Evolutionary conservation across 2,113 vertebrate genomes (phyloP), one percentile per base, ranked within the genome.

Genomic region (Epinephelus moara): DNA sequence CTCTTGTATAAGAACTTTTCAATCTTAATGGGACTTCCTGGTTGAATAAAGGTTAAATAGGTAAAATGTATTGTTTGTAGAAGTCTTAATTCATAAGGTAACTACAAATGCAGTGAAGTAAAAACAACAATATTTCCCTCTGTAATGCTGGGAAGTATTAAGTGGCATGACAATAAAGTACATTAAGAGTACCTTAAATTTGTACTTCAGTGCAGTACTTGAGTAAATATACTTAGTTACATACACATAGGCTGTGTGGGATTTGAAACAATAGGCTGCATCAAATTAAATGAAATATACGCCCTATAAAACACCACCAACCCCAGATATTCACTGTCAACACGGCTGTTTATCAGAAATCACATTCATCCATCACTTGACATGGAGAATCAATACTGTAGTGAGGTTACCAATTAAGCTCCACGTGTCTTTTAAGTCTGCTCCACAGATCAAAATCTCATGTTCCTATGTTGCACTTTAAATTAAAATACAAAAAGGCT

Each of bases 351-450:
- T 79, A 89, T 75, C 27, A 74, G 56, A 86, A 90, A 76, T 84
- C 75, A 80, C 47, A 71, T 76, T 85, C 70, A 82, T 88, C 85
- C 63, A 52, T 69, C 56, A 71, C 74, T 84, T 90, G 89, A 78
- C 71, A 80, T 5, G 37, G 27, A 72, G 56, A 70, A 77, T 83
- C 73, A 67, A 73, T 61, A 70, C 71, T 40, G 68, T 53, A 50
- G 70, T n/a, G 61, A 85, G 81, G 90, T 89, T 94, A 85, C 86
- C 90, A 92, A 92, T 93, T 92, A 91, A 80, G 50, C 64, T n/a
- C 60, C 49, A 10, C 21, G 49, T 37, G 23, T 64, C 83, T 87
- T 88, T 89, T 37, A 79, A 82, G 70, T 82, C 74, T 78, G 82
- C 30, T 70, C 68, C 78, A 75, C 56, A 72, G 80, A 87, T 93